Evolutionary conservation across 2,888 invertebrate species (phyloP).

Genomic region (Pseudeuparius sepicola): DNA sequence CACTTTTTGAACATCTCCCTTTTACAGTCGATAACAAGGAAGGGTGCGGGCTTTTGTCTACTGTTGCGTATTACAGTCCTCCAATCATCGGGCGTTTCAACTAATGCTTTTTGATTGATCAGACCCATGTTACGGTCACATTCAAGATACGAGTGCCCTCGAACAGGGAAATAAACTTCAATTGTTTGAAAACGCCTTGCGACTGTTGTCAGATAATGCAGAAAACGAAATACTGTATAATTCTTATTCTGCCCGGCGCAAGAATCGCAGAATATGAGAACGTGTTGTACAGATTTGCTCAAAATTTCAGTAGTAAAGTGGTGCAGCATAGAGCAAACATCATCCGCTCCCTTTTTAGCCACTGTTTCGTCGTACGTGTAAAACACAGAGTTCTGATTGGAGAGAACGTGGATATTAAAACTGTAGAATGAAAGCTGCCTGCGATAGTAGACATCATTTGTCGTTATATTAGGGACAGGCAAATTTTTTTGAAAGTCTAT

Average conservation of each 20-base stretch:
- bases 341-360: conserved; percentile 22
- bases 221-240: conserved; percentile 24
- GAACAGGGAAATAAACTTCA: neutral
- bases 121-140: conserved; percentile 1
- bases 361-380: conserved; percentile 21
- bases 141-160: conserved; percentile 1
- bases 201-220: conserved; percentile 23
- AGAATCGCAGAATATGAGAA: conserved; percentile 26
- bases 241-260: conserved; percentile 28
- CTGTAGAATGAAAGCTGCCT: conserved; percentile 20
- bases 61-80: conserved; percentile 4
- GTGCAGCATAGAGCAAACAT: conserved; percentile 19
- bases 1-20: conserved; percentile 14
- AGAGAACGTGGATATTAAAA: conserved; percentile 23
- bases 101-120: neutral
- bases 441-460: conserved; percentile 22
- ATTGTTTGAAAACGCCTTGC: conserved; percentile 11
- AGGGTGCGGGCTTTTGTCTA: conserved; percentile 13
- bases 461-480: conserved; percentile 23
- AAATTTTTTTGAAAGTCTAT: conserved; percentile 19
- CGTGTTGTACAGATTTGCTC: conserved; percentile 9
- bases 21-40: conserved; percentile 12
- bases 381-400: conserved; percentile 19
- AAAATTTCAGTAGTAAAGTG: conserved; percentile 16
- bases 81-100: conserved; percentile 1